A percentile compares a stretch with the other conserved stretches of the same genome.
These are phyloP conservation scores for Corydoras maculifer DNA, from an alignment of 2,113 vertebrate genomes.

Conservation along the genomic window DNA sequence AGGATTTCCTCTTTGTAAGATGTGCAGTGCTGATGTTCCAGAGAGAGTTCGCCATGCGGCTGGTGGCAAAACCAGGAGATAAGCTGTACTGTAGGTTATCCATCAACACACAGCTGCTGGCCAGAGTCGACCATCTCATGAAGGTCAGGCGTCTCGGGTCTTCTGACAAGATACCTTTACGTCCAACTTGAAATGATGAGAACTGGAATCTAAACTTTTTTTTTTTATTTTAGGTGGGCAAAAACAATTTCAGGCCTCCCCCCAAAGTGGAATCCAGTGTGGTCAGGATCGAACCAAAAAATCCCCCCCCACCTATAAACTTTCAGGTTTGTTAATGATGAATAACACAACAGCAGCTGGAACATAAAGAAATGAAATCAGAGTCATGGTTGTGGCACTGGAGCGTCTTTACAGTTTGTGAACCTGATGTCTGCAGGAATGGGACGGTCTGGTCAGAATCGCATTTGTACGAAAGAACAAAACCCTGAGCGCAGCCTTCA, in stretches of 20 bases:
- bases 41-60: constrained; percentile 91
- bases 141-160: constrained; percentile 65
- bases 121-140: constrained; percentile 95
- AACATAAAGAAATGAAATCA: too few relatives aligned
- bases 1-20: constrained; percentile 54
- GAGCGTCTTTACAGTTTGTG: too few relatives aligned
- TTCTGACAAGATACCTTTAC: background rate
- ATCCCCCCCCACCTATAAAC: constrained; percentile 91
- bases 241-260: constrained; percentile 94
- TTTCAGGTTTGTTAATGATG: constrained; percentile 71
- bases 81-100: constrained; percentile 93
- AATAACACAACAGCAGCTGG: too few relatives aligned
- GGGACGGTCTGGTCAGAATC: constrained; percentile 95
- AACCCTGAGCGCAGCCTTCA: constrained; percentile 86
- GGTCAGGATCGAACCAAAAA: constrained; percentile 93
- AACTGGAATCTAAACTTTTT: background rate
- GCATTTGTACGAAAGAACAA: constrained; percentile 99
- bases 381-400: too few relatives aligned
- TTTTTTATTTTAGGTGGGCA: constrained; percentile 71
- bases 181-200: background rate
- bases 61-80: constrained; percentile 89
- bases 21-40: constrained; percentile 99
- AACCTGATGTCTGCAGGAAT: constrained; percentile 69
- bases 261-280: constrained; percentile 99
- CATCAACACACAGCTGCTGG: constrained; percentile 91